phyloP scores from a whole-genome alignment of 2,113 vertebrate species.

The Mastomys coucha region DNA sequence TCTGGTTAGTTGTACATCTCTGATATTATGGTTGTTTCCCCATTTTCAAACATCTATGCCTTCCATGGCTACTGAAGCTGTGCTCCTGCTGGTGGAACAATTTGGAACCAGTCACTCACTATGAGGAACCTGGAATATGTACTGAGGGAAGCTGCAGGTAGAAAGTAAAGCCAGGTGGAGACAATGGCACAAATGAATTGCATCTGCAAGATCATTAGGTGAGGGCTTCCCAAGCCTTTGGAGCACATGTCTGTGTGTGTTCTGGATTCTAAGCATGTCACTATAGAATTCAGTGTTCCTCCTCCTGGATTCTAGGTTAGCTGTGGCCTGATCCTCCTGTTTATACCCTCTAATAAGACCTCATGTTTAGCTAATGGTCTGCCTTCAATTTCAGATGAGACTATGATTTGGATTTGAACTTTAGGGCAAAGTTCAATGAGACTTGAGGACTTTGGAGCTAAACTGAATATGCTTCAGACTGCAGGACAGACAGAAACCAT shows the following conservation, averaged over 20 bases:
- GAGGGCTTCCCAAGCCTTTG: not conserved
- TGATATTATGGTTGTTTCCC: not conserved
- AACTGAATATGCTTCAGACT: not conserved
- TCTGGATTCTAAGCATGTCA: not conserved
- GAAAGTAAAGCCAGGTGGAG: not conserved
- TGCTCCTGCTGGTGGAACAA: not conserved
- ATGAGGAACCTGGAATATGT: not conserved
- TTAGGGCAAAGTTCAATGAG: not conserved
- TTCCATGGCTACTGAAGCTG: not conserved
- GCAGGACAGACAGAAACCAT: not conserved
- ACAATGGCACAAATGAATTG: not conserved
- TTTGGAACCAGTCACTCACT: not conserved
- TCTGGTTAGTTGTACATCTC: not conserved
- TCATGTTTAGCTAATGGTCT: not conserved
- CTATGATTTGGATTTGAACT: not conserved
- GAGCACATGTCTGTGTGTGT: not conserved
- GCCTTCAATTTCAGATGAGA: not conserved
- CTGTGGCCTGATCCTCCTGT: not conserved
- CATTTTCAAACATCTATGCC: not conserved
- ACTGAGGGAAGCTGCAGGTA: not conserved
- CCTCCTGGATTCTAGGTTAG: not conserved
- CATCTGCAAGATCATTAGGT: not conserved
- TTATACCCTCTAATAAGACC: not conserved
- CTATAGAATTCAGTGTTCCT: not conserved
- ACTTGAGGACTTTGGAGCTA: not conserved